A percentile compares a stretch with the other conserved stretches of the same genome.
Evolutionary conservation across 2,888 invertebrate genomes (phyloP).

Genomic region (Onchidella celtica): DNA sequence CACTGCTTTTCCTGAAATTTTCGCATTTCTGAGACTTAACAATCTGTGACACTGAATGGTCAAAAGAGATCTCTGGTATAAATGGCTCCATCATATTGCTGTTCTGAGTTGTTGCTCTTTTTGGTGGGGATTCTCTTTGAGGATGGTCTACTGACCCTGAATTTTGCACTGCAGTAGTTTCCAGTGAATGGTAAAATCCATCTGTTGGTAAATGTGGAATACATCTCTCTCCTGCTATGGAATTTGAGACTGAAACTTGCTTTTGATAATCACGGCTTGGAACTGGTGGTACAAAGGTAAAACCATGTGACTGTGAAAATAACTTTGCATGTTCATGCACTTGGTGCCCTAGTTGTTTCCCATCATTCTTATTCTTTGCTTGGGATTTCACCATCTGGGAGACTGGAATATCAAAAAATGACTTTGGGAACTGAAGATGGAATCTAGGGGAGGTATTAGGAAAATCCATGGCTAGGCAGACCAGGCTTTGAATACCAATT

Average conservation of each 20-base stretch:
- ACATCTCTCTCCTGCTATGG: neutral
- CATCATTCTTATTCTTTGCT: neutral
- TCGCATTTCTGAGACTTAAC: conserved; percentile 10
- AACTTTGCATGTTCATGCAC: neutral
- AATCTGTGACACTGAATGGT: conserved; percentile 12
- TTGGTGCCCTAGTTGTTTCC: neutral
- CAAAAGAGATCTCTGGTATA: conserved; percentile 5
- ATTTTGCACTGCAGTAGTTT: too few species aligned
- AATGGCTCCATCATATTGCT: too few species aligned
- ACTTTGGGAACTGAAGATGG: neutral
- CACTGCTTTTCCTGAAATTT: neutral
- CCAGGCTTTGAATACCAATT: too few species aligned
- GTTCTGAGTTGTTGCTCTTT: neutral
- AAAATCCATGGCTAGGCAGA: too few species aligned
- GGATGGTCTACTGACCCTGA: neutral
- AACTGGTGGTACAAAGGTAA: neutral
- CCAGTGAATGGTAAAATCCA: too few species aligned
- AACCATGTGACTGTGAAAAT: neutral
- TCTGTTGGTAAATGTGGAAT: neutral
- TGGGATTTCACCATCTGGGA: conserved; percentile 2
- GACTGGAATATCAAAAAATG: conserved; percentile 8
- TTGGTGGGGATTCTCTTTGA: neutral
- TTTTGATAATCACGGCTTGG: neutral
- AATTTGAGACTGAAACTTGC: neutral
- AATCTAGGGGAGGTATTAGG: too few species aligned